phyloP scores from a whole-genome alignment of 2,888 invertebrate genomes.

The Tryphoninae sp. region DNA sequence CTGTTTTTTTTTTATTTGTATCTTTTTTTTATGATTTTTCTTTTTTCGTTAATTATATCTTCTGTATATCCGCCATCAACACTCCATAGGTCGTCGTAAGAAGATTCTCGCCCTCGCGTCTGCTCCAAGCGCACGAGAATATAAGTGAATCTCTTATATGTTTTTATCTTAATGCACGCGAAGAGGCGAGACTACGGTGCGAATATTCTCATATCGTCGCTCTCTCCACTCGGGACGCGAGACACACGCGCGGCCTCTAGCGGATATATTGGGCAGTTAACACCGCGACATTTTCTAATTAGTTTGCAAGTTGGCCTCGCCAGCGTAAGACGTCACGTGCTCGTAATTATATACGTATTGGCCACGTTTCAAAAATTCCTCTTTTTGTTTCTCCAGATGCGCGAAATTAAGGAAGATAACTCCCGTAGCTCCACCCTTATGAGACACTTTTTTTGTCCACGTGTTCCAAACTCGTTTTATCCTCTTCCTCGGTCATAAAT shows the following conservation, averaged over 20 bases:
- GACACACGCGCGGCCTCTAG: slow-evolving; percentile 44
- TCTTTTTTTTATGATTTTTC: neutral
- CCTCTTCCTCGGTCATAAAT: slow-evolving; percentile 12
- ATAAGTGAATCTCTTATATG: slow-evolving; percentile 8
- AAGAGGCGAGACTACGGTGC: slow-evolving; percentile 46
- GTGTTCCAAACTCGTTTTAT: neutral
- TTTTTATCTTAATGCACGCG: slow-evolving; percentile 62
- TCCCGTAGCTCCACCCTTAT: neutral
- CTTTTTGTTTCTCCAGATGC: neutral
- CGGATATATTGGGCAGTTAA: slow-evolving; percentile 61
- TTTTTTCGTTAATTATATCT: slow-evolving; percentile 38
- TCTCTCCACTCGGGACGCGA: slow-evolving; percentile 35
- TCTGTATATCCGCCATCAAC: slow-evolving; percentile 36
- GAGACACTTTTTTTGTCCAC: neutral
- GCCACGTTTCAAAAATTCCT: slow-evolving; percentile 28
- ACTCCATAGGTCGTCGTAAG: slow-evolving; percentile 31
- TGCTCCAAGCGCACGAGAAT: neutral
- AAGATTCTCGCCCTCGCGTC: slow-evolving; percentile 22
- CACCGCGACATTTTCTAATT: slow-evolving; percentile 59
- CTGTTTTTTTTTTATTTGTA: slow-evolving; percentile 38
- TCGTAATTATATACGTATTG: neutral
- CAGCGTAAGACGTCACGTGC: slow-evolving; percentile 40
- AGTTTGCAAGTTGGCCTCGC: slow-evolving; percentile 55
- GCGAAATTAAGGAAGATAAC: slow-evolving; percentile 6
- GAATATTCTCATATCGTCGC: slow-evolving; percentile 61